Evolutionary conservation across 2,113 vertebrate genomes (phyloP).

Genomic region (Syrmaticus mikado): DNA sequence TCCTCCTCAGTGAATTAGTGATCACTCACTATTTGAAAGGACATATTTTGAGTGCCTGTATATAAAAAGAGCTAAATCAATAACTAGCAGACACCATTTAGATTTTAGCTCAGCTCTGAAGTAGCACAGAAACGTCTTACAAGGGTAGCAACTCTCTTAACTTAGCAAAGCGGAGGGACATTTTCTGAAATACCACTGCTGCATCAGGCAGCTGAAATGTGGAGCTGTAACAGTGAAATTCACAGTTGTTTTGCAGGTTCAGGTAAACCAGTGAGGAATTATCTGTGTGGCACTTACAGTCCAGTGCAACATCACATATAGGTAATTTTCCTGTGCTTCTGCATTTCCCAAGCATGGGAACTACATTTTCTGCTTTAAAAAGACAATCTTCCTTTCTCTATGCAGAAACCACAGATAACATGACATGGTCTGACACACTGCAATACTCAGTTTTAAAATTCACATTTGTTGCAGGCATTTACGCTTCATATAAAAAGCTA

Average conservation of each 20-base stretch:
- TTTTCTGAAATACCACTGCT: background rate
- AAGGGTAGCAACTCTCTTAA: background rate
- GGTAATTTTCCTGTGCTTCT: fast-evolving
- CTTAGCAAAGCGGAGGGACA: background rate
- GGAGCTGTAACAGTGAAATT: background rate
- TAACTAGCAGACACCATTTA: background rate
- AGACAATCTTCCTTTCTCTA: background rate
- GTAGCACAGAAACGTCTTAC: background rate
- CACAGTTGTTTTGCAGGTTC: background rate
- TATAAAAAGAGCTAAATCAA: background rate
- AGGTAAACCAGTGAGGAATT: background rate
- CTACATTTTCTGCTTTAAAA: background rate
- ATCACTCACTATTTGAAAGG: background rate
- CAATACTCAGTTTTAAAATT: background rate
- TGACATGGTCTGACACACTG: background rate
- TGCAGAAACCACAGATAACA: background rate
- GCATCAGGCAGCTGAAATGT: background rate
- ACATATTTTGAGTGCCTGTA: background rate
- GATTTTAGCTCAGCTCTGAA: background rate
- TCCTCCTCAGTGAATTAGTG: background rate
- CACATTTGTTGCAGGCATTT: background rate
- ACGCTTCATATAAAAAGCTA: background rate
- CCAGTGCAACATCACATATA: background rate
- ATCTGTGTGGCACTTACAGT: background rate
- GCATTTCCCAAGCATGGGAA: background rate